phyloP scores from a whole-genome alignment of 2,797 vertebrate species.

The Coregonus suidteri region DNA sequence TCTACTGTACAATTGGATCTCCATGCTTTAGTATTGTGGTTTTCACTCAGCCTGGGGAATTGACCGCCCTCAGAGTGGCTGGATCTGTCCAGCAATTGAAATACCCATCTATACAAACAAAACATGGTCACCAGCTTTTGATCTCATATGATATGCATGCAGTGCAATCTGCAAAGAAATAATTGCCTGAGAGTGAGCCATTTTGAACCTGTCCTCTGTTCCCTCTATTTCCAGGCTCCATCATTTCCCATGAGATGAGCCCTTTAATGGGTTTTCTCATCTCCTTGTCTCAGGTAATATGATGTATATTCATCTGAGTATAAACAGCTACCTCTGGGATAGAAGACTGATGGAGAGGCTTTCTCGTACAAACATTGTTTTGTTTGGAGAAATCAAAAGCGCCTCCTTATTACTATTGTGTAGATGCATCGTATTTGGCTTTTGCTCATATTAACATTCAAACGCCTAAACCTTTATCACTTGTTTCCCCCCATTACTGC shows the following conservation, averaged over 20 bases:
- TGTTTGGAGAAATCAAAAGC: constrained; percentile 2
- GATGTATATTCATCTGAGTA: constrained; percentile 50
- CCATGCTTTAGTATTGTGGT: not conserved
- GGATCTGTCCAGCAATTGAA: constrained; percentile 18
- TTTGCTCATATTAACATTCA: not conserved
- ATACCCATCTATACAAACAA: constrained; percentile 16
- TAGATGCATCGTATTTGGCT: not conserved
- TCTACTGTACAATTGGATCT: not conserved
- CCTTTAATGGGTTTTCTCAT: constrained; percentile 59
- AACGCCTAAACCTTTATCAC: not conserved
- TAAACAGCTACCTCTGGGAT: constrained; percentile 36
- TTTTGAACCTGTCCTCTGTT: constrained; percentile 5
- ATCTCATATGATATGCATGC: constrained; percentile 35
- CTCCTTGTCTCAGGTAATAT: constrained; percentile 48
- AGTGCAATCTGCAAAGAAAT: not conserved
- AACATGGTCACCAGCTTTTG: constrained; percentile 26
- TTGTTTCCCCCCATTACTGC: not conserved
- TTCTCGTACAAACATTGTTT: constrained; percentile 49
- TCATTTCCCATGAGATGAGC: constrained; percentile 53
- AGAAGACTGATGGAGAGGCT: constrained; percentile 20
- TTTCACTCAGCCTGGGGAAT: not conserved
- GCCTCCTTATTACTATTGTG: not conserved
- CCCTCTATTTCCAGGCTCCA: constrained; percentile 20
- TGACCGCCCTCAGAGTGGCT: not conserved
- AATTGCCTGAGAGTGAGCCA: not conserved